phyloP scores from a whole-genome alignment of 2,797 vertebrate genomes.

The Chloroceryle amazona region DNA sequence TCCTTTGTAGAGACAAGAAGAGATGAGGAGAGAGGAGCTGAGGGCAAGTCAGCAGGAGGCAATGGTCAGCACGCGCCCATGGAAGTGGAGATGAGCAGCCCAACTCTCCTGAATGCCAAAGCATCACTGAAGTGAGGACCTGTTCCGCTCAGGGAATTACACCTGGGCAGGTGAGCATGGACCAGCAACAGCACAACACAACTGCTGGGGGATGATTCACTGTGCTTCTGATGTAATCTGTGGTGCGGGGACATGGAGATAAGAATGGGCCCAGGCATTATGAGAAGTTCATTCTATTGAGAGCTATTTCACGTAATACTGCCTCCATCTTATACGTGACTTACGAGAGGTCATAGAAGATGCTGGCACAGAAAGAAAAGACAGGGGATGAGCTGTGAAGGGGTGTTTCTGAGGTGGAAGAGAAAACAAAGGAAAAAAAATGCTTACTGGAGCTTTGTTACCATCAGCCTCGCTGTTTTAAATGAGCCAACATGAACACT shows the following conservation, averaged over 20 bases:
- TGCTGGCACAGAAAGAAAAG: neutral
- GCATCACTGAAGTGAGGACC: neutral
- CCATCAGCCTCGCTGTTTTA: neutral
- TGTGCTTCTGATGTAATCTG: neutral
- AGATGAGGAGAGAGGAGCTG: neutral
- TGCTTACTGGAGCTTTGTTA: neutral
- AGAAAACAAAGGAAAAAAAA: neutral
- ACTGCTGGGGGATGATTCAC: fast-evolving
- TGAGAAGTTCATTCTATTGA: fast-evolving
- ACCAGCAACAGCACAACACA: neutral
- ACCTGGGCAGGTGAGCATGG: neutral
- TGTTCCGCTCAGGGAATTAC: neutral
- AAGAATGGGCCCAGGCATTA: neutral
- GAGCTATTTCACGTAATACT: neutral
- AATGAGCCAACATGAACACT: neutral
- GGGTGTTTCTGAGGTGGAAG: neutral
- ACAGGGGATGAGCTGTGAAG: neutral
- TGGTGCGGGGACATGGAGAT: neutral
- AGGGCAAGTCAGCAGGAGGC: neutral
- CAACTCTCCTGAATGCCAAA: neutral
- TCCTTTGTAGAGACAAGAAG: neutral
- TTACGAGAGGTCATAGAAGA: neutral
- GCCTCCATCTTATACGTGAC: neutral
- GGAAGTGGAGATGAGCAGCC: neutral
- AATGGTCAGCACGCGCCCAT: fast-evolving